These are phyloP conservation scores for Leptocoma aspasia DNA, from an alignment of 2,113 vertebrate species.

Conservation along the genomic window DNA sequence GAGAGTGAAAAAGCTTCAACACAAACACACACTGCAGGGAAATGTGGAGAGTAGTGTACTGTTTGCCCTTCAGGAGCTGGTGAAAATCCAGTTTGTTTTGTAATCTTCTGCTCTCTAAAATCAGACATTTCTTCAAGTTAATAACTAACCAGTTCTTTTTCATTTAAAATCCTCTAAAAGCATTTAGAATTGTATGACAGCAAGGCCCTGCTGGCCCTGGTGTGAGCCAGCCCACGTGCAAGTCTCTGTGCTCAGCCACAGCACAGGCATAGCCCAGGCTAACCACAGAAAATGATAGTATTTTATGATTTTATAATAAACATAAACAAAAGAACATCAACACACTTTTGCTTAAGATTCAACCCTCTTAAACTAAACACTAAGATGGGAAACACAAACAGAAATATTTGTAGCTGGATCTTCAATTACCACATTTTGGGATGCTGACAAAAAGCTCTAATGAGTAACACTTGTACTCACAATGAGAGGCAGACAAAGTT, in stretches of 20 bases:
- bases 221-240: not conserved
- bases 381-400: not conserved
- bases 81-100: slow-evolving; percentile 54
- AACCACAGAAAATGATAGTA: not conserved
- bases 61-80: slow-evolving; percentile 53
- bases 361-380: not conserved
- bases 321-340: not conserved
- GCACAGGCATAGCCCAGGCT: rapidly evolving
- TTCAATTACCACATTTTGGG: not conserved
- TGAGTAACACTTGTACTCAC: slow-evolving; percentile 20
- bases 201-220: slow-evolving; percentile 8
- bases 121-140: slow-evolving; percentile 65
- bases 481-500: not conserved
- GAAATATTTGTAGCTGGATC: not conserved
- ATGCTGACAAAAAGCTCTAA: not conserved
- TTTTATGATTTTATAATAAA: not conserved
- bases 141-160: slow-evolving; percentile 63
- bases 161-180: slow-evolving; percentile 25
- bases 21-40: not conserved
- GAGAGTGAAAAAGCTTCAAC: slow-evolving; percentile 1
- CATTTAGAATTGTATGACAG: slow-evolving; percentile 23
- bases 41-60: not conserved
- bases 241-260: not conserved
- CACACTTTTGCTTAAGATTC: not conserved
- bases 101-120: slow-evolving; percentile 52